A percentile compares a stretch with the other conserved stretches of the same genome.
phyloP scores from a whole-genome alignment of 2,113 vertebrate species.

The Empidonax traillii region DNA sequence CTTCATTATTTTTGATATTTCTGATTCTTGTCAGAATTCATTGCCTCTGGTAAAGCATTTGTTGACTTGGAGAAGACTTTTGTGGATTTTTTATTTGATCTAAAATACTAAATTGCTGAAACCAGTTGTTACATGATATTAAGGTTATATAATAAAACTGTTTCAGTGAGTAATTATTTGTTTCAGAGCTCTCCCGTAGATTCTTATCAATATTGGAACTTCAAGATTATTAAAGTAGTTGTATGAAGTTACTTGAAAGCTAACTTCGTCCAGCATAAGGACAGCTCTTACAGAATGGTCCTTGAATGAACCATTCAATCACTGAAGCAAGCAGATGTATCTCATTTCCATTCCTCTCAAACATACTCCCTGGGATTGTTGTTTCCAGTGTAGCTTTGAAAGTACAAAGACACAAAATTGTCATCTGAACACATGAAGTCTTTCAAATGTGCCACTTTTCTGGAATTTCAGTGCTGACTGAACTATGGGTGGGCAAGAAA shows the following conservation, averaged over 20 bases:
- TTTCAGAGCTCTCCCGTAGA: neutral
- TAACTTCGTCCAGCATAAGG: neutral
- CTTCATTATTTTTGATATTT: neutral
- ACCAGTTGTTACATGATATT: neutral
- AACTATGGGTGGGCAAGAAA: neutral
- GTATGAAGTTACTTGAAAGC: neutral
- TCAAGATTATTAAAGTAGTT: neutral
- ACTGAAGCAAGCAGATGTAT: neutral
- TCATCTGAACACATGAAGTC: rapidly evolving
- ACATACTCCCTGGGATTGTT: neutral
- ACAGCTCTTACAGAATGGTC: neutral
- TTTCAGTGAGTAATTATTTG: neutral
- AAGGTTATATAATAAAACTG: neutral
- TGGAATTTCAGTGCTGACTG: neutral
- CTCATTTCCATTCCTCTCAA: rapidly evolving
- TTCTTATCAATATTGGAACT: neutral
- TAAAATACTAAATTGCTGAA: neutral
- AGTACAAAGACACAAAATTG: neutral
- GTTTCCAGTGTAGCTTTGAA: neutral
- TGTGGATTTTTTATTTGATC: neutral
- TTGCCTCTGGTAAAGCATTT: neutral
- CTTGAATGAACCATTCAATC: neutral
- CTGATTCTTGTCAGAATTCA: neutral
- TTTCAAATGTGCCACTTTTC: neutral
- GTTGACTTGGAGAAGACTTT: neutral